Base-by-base conservation (phyloP, 2,797 vertebrate genomes). In the Pyrocephalus nanus region DNA sequence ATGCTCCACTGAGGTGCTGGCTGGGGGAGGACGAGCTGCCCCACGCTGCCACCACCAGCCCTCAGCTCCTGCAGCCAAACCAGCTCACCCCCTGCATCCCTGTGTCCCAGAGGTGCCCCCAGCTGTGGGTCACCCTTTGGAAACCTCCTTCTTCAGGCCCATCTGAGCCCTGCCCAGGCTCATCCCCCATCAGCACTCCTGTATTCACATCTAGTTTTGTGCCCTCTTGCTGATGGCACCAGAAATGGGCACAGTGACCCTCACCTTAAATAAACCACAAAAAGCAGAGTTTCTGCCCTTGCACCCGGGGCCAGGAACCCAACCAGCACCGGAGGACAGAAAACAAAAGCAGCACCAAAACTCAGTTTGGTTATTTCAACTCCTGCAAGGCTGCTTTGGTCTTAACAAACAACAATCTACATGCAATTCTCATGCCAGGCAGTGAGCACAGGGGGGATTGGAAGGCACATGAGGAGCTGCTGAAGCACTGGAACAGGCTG, bases 381-480 rank as follows among this genome's bases (percentile, higher is more conserved):
- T 17, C 78, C 66, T 47, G 12, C 47, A 8, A 34, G 34, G 43
- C 26, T 43, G 21, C 8, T 70, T 36, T 21, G 51, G 23, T 77
- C 64, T n/a, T 40, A 66, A 43, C 25, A 47, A 86, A 34, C 3
- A 4, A 19, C 21, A 51, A 74, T 4, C 3, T 3, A 0, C 3
- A 10, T 26, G 27, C 0, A 1, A 42, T 12, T 43, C 54, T 74
- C 8, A 0, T 1, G 17, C 8, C 5, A 12, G 55, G 70, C 30
- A 74, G 70, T 0, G 1, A 74, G 61, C 5, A 0, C 34, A 4
- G 51, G 47, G 7, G 2, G 8, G 0, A 0, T 0, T 50, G 11
- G 12, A 10, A 12, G 6, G 2, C 26, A 7, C 0, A 0, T 2
- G 25, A 60, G 70, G 47, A 66, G 77, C 70, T 88, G 53, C 34